A percentile compares a stretch with the other conserved stretches of the same genome.
Conservation (phyloP, 1,140 invertebrate species). For the Agraylea sexmaculata region DNA sequence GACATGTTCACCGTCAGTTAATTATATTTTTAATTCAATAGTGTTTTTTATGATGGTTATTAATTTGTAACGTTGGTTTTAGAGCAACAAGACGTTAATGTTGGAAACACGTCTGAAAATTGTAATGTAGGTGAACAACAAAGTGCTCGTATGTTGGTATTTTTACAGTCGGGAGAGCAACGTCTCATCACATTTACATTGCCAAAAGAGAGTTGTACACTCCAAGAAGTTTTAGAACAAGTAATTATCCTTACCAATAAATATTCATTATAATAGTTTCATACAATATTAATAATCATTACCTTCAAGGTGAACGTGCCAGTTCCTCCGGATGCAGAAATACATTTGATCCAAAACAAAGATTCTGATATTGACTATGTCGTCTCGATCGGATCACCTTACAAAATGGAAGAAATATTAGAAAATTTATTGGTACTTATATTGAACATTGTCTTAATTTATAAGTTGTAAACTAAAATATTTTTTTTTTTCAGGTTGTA, state of each 20-base stretch:
- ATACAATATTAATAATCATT: conserved; percentile 5
- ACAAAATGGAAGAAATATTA: conserved; percentile 37
- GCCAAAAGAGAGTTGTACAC: conserved; percentile 64
- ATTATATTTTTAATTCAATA: too few species aligned
- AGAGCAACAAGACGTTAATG: conserved; percentile 5
- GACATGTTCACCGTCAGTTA: too few species aligned
- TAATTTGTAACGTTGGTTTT: too few species aligned
- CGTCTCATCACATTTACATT: conserved; percentile 66
- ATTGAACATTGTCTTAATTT: background rate
- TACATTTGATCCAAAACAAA: conserved; percentile 57
- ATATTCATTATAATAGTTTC: too few species aligned
- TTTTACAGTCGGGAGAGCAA: conserved; percentile 59
- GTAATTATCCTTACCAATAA: conserved; percentile 27
- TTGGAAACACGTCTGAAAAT: background rate
- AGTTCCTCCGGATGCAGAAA: conserved; percentile 48
- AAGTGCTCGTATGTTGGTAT: conserved; percentile 62
- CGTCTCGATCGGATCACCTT: conserved; percentile 49
- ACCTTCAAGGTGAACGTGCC: conserved; percentile 48
- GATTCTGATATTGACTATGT: conserved; percentile 62
- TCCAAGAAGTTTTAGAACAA: conserved; percentile 66
- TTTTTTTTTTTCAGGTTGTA: conserved; percentile 28
- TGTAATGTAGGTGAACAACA: conserved; percentile 32
- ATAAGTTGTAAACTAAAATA: background rate
- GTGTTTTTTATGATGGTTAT: too few species aligned
- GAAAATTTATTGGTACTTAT: conserved; percentile 35